Conservation (phyloP, 2,113 vertebrate genomes). For the Burhinus bistriatus region DNA sequence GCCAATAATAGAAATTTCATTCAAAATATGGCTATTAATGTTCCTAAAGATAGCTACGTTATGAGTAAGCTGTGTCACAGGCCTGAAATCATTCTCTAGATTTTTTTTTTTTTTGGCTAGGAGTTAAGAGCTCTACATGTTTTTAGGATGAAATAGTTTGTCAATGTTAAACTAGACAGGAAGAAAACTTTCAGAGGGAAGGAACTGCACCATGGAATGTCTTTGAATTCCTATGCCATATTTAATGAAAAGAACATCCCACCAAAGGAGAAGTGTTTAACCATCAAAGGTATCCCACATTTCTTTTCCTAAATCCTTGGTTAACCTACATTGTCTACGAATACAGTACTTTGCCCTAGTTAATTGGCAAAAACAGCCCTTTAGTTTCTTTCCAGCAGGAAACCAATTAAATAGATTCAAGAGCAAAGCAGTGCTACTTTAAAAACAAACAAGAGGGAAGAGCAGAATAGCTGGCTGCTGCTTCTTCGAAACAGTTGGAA, state of each 20-base stretch:
- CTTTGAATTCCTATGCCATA: neutral
- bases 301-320: neutral
- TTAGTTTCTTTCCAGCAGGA: constrained; percentile 9
- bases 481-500: neutral
- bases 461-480: neutral
- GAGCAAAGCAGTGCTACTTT: neutral
- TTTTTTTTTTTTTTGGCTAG: neutral
- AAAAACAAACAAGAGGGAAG: neutral
- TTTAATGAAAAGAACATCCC: neutral
- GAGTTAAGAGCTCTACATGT: neutral
- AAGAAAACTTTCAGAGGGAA: neutral
- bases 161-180: neutral
- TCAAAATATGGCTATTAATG: neutral
- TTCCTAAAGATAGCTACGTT: neutral
- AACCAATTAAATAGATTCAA: neutral
- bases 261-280: neutral
- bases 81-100: neutral
- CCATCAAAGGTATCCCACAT: neutral
- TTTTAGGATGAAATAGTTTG: neutral
- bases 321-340: neutral
- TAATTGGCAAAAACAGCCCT: neutral
- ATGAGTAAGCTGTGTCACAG: neutral
- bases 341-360: neutral
- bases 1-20: neutral
- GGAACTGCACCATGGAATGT: neutral